Percentiles rank a stretch among this genome's conserved stretches.
These are phyloP conservation scores for Homarus gammarus DNA, from an alignment of 2,888 invertebrate genomes.

Conservation along the genomic window DNA sequence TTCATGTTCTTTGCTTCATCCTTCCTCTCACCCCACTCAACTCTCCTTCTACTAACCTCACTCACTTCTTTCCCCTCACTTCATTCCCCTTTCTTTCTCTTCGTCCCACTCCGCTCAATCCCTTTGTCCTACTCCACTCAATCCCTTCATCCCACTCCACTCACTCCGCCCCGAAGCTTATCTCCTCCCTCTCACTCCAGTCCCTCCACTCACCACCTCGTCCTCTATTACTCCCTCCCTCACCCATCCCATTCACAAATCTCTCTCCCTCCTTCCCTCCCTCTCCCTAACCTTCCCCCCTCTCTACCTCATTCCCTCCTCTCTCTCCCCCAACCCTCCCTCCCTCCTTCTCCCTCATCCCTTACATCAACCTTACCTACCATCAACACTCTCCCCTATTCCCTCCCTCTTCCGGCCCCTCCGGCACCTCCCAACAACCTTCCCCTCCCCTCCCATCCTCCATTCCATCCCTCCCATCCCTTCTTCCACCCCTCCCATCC, in stretches of 20 bases:
- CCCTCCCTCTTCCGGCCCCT: neutral
- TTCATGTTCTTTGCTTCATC: too few species aligned
- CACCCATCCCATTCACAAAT: neutral
- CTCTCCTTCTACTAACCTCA: too few species aligned
- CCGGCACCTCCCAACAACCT: neutral
- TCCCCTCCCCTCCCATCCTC: neutral
- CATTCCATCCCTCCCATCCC: neutral
- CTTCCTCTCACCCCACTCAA: too few species aligned
- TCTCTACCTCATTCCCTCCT: neutral
- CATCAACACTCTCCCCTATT: neutral
- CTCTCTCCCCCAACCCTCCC: neutral
- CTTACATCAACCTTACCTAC: neutral
- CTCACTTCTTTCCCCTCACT: neutral
- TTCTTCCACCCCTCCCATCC: neutral
- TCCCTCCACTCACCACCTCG: neutral
- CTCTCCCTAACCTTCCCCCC: neutral
- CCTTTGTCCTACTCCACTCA: neutral
- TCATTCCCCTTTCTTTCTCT: neutral
- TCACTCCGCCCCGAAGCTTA: neutral
- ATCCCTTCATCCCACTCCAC: neutral
- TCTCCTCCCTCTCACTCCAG: neutral
- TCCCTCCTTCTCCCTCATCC: neutral
- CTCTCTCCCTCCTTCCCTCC: neutral
- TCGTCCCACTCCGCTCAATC: neutral
- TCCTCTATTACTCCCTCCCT: neutral